These are phyloP conservation scores for Brachionus koreanus DNA, from an alignment of 1,140 invertebrate species.

Conservation along the genomic window DNA sequence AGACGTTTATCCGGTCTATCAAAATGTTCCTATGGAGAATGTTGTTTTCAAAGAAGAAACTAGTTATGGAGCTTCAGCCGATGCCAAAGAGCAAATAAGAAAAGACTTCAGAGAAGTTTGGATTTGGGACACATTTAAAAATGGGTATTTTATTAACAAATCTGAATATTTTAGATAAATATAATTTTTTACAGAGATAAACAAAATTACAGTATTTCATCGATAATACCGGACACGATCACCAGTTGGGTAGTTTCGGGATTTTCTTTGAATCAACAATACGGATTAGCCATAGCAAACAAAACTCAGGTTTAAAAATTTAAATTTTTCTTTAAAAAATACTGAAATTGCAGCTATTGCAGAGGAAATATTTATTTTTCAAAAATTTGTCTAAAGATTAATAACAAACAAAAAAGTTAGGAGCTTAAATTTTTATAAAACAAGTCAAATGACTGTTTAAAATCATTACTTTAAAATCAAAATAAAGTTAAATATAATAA, in stretches of 20 bases:
- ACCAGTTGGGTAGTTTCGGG: constrained; percentile 87
- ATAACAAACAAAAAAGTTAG: too few relatives aligned
- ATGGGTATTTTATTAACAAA: background rate
- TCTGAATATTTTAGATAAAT: background rate
- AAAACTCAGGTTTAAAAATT: constrained; percentile 64
- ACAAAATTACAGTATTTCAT: background rate
- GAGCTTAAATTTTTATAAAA: too few relatives aligned
- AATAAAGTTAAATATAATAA: too few relatives aligned
- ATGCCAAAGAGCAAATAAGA: background rate
- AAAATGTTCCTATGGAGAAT: background rate
- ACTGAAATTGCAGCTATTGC: too few relatives aligned
- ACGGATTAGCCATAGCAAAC: constrained; percentile 76
- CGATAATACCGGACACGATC: constrained; percentile 75
- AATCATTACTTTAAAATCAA: too few relatives aligned
- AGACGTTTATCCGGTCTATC: background rate
- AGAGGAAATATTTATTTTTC: too few relatives aligned
- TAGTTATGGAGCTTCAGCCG: background rate
- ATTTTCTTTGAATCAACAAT: constrained; percentile 78
- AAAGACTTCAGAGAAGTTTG: constrained; percentile 34
- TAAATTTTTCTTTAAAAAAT: too few relatives aligned
- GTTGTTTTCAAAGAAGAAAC: background rate
- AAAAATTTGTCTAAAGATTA: too few relatives aligned
- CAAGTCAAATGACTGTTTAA: too few relatives aligned
- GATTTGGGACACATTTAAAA: constrained; percentile 16
- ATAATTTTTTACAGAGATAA: background rate